phyloP scores from a whole-genome alignment of 2,113 vertebrate genomes.

The Crocuta crocuta region DNA sequence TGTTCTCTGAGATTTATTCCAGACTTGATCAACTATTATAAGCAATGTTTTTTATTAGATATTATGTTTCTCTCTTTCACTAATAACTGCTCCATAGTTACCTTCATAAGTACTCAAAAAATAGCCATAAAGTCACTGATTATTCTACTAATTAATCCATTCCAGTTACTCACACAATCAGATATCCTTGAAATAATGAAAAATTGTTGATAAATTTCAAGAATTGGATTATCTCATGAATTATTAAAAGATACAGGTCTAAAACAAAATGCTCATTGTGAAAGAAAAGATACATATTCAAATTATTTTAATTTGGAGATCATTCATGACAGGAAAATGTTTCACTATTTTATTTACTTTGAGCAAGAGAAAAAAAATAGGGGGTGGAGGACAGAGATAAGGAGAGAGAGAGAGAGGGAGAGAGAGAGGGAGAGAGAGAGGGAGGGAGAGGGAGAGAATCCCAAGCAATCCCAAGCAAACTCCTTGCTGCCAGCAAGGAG shows the following conservation, averaged over 20 bases:
- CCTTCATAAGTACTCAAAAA: background rate
- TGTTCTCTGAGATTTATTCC: background rate
- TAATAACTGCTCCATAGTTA: background rate
- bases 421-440: too few species aligned
- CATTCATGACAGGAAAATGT: background rate
- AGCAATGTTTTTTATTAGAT: background rate
- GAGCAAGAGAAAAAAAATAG: too few species aligned
- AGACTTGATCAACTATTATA: background rate
- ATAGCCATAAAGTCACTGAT: background rate
- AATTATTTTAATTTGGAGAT: constrained; percentile 6
- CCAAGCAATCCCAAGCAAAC: too few species aligned
- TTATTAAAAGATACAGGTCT: background rate
- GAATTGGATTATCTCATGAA: background rate
- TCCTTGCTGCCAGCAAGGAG: too few species aligned
- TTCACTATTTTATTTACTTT: background rate
- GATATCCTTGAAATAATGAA: background rate
- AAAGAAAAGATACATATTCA: background rate
- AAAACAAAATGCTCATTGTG: background rate
- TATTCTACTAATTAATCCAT: background rate
- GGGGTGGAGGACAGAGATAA: too few species aligned
- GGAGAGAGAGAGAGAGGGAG: too few species aligned
- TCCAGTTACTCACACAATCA: background rate
- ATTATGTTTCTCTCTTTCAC: background rate
- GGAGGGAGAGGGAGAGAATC: too few species aligned
- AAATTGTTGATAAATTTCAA: background rate